Base-by-base conservation (phyloP, 2,888 invertebrate genomes). In the Salticus scenicus region DNA sequence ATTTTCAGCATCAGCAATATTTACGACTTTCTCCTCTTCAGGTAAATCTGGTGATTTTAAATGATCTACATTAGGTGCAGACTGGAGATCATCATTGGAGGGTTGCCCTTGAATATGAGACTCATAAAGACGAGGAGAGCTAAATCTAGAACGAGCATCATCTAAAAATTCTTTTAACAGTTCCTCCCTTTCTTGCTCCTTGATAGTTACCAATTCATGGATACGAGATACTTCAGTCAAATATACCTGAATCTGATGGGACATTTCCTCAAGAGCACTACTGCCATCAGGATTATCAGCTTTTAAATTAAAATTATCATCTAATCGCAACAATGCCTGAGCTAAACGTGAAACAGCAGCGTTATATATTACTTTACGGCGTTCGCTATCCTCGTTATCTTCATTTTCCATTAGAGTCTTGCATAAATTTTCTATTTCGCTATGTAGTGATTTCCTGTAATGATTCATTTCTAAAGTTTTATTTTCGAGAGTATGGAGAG, bases 141-240 rank as follows among this genome's bases (percentile, higher is more conserved):
- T 51, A 17, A 20, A 24, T 17, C 20, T n/a, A 1, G 24, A 67
- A 1, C 5, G 2, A 24, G 5, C 24, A 0, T 31, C 1, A 33
- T 67, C 41, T 1, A 84, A 67, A 30, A 69, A 84, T 30, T 84
- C 73, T 20, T 30, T 77, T 1, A 84, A 41, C 28, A 84, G 47
- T 37, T 73, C 63, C 17, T 84, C 67, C n/a, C 57, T 72, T 41
- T 84, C 72, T 37, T 77, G 77, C 7, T 77, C 51, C 31, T 84
- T 77, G 27, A 84, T 73, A 1, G 73, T 73, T 31, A 84, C 28
- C 0, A 84, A 30, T 67, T 84, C 83, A 30, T 77, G 76, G n/a
- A 84, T 84, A 7, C 83, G 77, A 28, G 77, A 33, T 24, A 84
- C 83, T 69, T 84, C 83, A 0, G 83, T 84, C 5, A 84, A 47